These are phyloP conservation scores for Indri indri DNA, from an alignment of 2,113 vertebrate genomes.

Conservation along the genomic window DNA sequence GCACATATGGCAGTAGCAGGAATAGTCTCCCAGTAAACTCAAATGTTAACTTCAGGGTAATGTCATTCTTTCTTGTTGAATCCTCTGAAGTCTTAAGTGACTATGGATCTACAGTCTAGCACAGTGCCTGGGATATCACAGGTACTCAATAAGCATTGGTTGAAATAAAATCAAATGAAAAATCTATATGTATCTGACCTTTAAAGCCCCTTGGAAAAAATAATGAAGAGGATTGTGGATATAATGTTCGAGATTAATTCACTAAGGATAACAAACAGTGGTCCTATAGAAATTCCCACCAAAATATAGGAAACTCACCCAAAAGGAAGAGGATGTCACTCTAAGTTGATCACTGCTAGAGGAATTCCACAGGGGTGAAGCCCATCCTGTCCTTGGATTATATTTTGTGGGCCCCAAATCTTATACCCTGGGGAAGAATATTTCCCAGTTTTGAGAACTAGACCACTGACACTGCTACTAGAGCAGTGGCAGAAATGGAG, in stretches of 20 bases:
- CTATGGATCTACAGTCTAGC: background rate
- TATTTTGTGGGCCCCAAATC: background rate
- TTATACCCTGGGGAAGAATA: background rate
- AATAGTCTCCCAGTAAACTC: background rate
- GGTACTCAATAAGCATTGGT: background rate
- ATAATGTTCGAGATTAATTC: background rate
- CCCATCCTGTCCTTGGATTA: background rate
- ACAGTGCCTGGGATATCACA: background rate
- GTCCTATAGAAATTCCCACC: background rate
- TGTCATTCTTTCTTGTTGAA: background rate
- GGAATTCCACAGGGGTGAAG: background rate
- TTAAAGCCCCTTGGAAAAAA: background rate
- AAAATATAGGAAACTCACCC: background rate
- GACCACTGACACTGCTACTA: background rate
- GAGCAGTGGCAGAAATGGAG: background rate
- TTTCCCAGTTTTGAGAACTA: background rate
- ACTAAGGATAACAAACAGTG: background rate
- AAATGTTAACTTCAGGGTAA: background rate
- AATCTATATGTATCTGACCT: background rate
- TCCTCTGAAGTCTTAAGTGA: background rate
- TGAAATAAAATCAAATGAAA: slow-evolving; percentile 43
- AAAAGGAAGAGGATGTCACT: background rate
- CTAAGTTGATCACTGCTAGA: background rate
- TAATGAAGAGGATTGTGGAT: background rate
- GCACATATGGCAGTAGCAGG: background rate